Conservation (phyloP, 2,888 invertebrate genomes). For the Notodonta ziczac region DNA sequence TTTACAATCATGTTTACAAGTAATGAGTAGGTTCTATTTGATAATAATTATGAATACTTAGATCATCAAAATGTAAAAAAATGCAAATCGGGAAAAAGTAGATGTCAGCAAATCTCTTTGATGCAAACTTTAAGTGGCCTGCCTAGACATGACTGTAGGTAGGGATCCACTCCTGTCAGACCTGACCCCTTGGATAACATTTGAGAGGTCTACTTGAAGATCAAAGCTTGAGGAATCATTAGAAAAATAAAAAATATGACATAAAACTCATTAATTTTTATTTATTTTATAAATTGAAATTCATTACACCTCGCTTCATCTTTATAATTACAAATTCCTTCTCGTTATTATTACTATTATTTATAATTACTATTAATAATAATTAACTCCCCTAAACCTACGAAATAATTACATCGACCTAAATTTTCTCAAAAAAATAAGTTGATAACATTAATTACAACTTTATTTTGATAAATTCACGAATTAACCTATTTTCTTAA, state of each 20-base stretch:
- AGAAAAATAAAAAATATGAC: slow-evolving; percentile 43
- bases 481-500: slow-evolving; percentile 50
- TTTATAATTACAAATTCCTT: slow-evolving; percentile 83
- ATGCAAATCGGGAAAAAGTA: slow-evolving; percentile 8
- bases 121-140: slow-evolving; percentile 25
- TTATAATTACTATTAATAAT: slow-evolving; percentile 71
- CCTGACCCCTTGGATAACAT: slow-evolving; percentile 25
- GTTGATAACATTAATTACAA: slow-evolving; percentile 70
- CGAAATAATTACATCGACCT: slow-evolving; percentile 75
- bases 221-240: slow-evolving; percentile 23
- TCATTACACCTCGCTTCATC: slow-evolving; percentile 77
- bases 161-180: slow-evolving; percentile 13
- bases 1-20: no score
- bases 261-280: slow-evolving; percentile 83
- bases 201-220: slow-evolving; percentile 28
- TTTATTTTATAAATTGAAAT: slow-evolving; percentile 84
- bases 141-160: slow-evolving; percentile 31
- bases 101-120: slow-evolving; percentile 35
- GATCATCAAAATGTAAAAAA: no score
- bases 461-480: slow-evolving; percentile 52
- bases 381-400: slow-evolving; percentile 73
- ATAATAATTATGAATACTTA: no score
- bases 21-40: no score
- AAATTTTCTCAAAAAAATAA: slow-evolving; percentile 73
- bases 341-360: slow-evolving; percentile 71